These are phyloP conservation scores for Furnarius figulus DNA, from an alignment of 2,113 vertebrate genomes.

Conservation along the genomic window DNA sequence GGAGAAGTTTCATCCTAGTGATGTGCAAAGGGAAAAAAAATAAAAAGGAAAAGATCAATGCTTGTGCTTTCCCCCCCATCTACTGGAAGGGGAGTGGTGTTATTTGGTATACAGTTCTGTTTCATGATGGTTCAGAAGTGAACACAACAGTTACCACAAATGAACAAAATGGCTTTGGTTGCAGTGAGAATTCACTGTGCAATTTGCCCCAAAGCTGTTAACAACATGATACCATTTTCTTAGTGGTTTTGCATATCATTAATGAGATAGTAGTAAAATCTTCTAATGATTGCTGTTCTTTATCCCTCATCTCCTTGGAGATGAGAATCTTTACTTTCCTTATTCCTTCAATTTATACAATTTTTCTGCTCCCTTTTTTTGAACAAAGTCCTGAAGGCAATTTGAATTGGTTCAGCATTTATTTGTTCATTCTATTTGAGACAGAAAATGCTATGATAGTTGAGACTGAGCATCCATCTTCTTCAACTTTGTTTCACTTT, in stretches of 20 bases:
- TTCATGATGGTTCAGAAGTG: not conserved
- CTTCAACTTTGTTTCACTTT: not conserved
- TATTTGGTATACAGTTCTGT: not conserved
- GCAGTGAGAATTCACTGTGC: not conserved
- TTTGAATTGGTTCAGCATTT: not conserved
- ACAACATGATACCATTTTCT: not conserved
- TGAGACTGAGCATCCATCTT: not conserved
- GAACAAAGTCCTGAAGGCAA: not conserved
- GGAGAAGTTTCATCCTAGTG: not conserved
- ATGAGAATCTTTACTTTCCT: not conserved
- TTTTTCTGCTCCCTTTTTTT: not conserved
- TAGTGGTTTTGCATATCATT: not conserved
- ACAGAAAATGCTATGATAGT: not conserved
- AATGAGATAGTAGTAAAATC: not conserved
- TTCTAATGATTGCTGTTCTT: not conserved
- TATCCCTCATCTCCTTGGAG: not conserved
- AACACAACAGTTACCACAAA: not conserved
- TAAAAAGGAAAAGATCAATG: not conserved
- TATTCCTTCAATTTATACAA: not conserved
- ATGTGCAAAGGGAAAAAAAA: not conserved
- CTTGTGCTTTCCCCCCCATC: not conserved
- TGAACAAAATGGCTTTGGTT: not conserved
- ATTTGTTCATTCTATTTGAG: not conserved
- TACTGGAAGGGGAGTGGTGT: not conserved
- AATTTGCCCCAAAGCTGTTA: not conserved